Percentiles rank a stretch among this genome's conserved stretches.
phyloP scores from a whole-genome alignment of 2,113 vertebrate genomes.

The Rafetus swinhoei region DNA sequence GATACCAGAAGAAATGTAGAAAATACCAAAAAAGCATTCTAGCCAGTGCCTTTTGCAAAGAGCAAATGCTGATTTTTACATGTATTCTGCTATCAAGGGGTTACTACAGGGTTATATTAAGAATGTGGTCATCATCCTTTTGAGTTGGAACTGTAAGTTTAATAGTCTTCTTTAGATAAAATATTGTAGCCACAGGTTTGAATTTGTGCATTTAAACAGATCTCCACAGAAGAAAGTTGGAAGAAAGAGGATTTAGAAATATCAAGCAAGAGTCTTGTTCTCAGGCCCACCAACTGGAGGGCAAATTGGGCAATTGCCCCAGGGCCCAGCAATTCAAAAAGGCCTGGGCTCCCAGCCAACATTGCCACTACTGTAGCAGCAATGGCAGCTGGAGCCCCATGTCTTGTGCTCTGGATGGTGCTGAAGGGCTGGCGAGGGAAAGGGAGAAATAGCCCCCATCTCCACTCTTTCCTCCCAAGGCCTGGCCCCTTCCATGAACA shows the following conservation, averaged over 20 bases:
- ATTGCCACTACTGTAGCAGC: too few species aligned
- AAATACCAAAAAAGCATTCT: background rate
- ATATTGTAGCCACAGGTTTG: background rate
- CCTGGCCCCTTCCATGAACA: too few species aligned
- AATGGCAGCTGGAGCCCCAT: too few species aligned
- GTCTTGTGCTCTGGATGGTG: too few species aligned
- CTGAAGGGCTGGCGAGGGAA: too few species aligned
- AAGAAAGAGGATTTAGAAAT: background rate
- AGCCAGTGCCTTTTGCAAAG: background rate
- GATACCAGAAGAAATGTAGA: background rate
- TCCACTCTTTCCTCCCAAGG: too few species aligned
- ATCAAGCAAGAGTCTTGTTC: rapidly evolving
- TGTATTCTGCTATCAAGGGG: background rate
- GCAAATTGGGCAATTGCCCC: too few species aligned
- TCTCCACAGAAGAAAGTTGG: background rate
- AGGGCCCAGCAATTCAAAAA: too few species aligned
- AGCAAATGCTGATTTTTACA: background rate
- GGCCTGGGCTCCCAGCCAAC: too few species aligned
- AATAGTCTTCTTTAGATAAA: background rate
- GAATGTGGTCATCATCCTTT: background rate
- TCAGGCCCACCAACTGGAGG: too few species aligned
- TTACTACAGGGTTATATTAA: background rate
- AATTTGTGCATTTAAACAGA: background rate
- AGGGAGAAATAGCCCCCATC: too few species aligned
- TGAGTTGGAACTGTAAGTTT: background rate